These are phyloP conservation scores for Eupsittula cactorum DNA, from an alignment of 2,113 vertebrate species.

Conservation along the genomic window DNA sequence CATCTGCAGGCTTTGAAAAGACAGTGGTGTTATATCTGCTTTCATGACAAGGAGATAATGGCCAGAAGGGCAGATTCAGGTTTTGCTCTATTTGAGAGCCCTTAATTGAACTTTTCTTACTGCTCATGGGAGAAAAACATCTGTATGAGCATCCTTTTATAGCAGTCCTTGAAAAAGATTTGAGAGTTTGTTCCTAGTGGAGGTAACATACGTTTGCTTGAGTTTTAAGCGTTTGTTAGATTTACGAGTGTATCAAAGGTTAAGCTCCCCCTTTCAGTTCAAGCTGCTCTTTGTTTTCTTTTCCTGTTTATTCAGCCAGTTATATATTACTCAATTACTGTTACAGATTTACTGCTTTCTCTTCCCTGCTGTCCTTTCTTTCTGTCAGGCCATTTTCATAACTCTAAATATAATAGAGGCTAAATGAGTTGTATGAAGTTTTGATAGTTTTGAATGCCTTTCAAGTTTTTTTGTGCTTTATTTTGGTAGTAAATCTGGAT, in stretches of 20 bases:
- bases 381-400: neutral
- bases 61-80: neutral
- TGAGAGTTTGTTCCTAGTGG: neutral
- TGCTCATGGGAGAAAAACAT: neutral
- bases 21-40: neutral
- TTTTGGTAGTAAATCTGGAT: neutral
- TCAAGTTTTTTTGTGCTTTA: neutral
- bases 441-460: neutral
- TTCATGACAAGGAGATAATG: neutral
- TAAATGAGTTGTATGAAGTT: neutral
- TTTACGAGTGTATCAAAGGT: conserved; percentile 67
- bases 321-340: conserved; percentile 62
- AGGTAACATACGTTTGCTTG: neutral
- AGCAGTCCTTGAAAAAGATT: conserved; percentile 1
- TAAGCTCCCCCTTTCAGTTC: conserved; percentile 57
- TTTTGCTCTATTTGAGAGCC: neutral
- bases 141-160: neutral
- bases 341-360: conserved; percentile 63
- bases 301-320: conserved; percentile 66
- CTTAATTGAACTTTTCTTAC: conserved; percentile 1
- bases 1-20: conserved; percentile 27
- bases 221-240: conserved; percentile 44
- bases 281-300: conserved; percentile 62
- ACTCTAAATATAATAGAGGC: neutral
- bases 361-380: neutral